phyloP scores from a whole-genome alignment of 2,888 invertebrate genomes.

The Melinaea marsaeus region DNA sequence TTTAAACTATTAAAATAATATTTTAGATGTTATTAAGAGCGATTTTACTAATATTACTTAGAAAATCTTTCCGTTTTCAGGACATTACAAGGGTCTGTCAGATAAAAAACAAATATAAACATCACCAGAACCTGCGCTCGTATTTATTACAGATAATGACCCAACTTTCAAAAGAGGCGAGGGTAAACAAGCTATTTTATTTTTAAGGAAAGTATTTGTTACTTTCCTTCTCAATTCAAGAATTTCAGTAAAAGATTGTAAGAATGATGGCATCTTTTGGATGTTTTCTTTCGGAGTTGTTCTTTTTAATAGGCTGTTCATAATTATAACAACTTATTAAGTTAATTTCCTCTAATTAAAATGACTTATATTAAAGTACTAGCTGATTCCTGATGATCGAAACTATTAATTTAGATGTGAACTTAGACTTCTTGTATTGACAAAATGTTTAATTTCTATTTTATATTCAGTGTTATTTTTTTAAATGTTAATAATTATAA shows the following conservation, averaged over 20 bases:
- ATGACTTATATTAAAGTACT: no score
- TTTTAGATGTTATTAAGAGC: background rate
- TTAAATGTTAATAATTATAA: no score
- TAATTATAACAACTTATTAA: background rate
- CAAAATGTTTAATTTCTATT: no score
- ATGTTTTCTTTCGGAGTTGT: background rate
- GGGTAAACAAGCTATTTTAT: conserved; percentile 24
- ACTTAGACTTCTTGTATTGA: no score
- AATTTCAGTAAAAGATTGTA: background rate
- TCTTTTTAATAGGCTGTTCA: conserved; percentile 11
- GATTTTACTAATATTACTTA: background rate
- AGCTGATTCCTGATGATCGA: no score
- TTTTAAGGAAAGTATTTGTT: conserved; percentile 17
- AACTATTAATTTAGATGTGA: no score
- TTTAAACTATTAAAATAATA: background rate
- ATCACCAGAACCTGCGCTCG: conserved; percentile 22
- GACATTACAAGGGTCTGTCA: conserved; percentile 10
- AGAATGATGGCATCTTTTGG: conserved; percentile 9
- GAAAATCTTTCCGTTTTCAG: conserved; percentile 2
- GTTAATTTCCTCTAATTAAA: no score
- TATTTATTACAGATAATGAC: conserved; percentile 26
- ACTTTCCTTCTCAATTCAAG: background rate
- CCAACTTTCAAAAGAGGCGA: conserved; percentile 17
- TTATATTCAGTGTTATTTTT: no score
- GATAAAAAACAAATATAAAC: conserved; percentile 14